Conservation (phyloP, 2,797 vertebrate species). For the Fringilla coelebs region DNA sequence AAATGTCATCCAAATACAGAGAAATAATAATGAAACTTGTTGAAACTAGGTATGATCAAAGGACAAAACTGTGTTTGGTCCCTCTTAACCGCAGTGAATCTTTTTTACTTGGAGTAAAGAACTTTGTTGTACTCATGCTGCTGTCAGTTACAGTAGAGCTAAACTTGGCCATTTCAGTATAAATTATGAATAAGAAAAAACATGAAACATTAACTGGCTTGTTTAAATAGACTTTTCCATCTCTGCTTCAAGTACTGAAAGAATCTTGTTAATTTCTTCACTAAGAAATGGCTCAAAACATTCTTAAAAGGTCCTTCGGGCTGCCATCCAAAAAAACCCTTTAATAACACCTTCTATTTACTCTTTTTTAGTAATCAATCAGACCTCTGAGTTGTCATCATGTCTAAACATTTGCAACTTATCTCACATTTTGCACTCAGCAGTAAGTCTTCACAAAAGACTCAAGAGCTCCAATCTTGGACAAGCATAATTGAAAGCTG, state of each 20-base stretch:
- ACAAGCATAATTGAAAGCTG: slow-evolving; percentile 26
- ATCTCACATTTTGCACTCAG: slow-evolving; percentile 36
- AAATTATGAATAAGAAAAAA: neutral
- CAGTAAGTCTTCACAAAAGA: slow-evolving; percentile 26
- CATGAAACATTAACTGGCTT: neutral
- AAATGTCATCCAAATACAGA: neutral
- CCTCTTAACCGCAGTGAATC: neutral
- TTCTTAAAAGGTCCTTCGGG: slow-evolving; percentile 27
- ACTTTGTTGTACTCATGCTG: neutral
- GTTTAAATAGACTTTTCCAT: neutral
- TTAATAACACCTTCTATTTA: slow-evolving; percentile 48
- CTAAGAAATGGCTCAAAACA: slow-evolving; percentile 17
- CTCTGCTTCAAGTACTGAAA: neutral
- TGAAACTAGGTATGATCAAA: neutral
- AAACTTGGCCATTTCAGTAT: neutral
- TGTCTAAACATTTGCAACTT: slow-evolving; percentile 53
- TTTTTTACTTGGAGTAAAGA: neutral
- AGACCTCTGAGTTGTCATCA: slow-evolving; percentile 17
- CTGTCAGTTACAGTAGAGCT: neutral
- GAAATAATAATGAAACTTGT: neutral
- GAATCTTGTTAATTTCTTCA: neutral
- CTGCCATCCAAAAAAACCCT: neutral
- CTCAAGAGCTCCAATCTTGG: slow-evolving; percentile 35
- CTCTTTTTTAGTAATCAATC: slow-evolving; percentile 38
- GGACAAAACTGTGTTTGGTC: neutral